Base-by-base conservation (phyloP, 2,888 invertebrate genomes). In the Orthosia cruda region DNA sequence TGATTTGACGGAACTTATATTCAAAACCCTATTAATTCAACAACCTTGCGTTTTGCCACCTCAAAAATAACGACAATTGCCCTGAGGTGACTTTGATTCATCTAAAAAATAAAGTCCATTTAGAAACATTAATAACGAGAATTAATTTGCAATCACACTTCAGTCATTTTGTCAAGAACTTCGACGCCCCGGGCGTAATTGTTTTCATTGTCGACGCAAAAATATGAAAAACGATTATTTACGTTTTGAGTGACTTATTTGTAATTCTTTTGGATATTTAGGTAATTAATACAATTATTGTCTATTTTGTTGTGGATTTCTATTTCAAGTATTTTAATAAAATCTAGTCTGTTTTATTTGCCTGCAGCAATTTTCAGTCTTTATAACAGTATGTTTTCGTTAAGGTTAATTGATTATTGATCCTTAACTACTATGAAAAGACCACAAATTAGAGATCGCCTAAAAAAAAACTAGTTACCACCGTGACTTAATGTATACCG, bases 71-170 rank as follows among this genome's bases (percentile, higher is more conserved):
- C n/a, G n/a, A n/a, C n/a, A n/a, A n/a, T n/a, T 77, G 16, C 20
- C 57, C 55, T 4, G 12, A 32, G 59, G 83, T 20, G 23, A 62
- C 47, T 71, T 67, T 59, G 55, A 80, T 70, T 77, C 54, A 69
- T 69, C 57, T 70, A 69, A 62, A 71, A 81, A 74, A 68, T 61
- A 47, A 18, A 57, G 32, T 58, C 57, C 54, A 61, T 70, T 73
- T 69, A 57, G 58, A 68, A 68, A 78, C 66, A 71, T 74, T 68
- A 71, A 83, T 67, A 83, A 74, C 70, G 47, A 71, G 71, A 74
- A 74, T 83, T 83, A 71, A 79, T 83, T 81, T 40, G n/a, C 68
- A 80, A 82, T 71, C 83, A 83, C 65, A 77, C 78, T 77, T 81
- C 61, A 83, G 72, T 47, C 57, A 77, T 77, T 77, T 83, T 68